Evolutionary conservation across 2,797 vertebrate genomes (phyloP).

Genomic region (Sphenodon punctatus): DNA sequence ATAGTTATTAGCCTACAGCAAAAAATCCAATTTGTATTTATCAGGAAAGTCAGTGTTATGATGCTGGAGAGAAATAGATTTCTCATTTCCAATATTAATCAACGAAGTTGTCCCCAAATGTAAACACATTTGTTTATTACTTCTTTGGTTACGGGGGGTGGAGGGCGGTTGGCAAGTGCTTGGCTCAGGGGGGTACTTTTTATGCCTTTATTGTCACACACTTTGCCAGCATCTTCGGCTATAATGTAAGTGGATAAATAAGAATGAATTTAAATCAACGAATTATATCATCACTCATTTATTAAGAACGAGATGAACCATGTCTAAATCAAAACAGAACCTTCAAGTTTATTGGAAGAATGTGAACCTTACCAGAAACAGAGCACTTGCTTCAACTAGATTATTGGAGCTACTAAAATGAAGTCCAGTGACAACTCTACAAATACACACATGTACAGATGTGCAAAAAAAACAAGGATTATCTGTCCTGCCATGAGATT

Average conservation of each 20-base stretch:
- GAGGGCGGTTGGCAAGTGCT: neutral
- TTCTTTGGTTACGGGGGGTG: neutral
- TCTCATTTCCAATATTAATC: constrained; percentile 47
- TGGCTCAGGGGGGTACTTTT: neutral
- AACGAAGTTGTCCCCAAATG: constrained; percentile 21
- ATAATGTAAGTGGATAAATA: fast-evolving
- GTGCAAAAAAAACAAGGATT: neutral
- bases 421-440: neutral
- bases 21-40: constrained; percentile 21
- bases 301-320: neutral
- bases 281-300: neutral
- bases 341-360: constrained; percentile 9
- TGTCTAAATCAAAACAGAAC: neutral
- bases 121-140: neutral
- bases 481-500: neutral
- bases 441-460: neutral
- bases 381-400: neutral
- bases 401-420: neutral
- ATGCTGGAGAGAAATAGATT: neutral
- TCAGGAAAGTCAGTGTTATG: neutral
- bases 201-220: neutral
- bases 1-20: neutral
- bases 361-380: neutral
- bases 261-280: neutral
- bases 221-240: neutral